Base-by-base conservation (phyloP, 2,888 invertebrate genomes). In the Gymnoscelis rufifasciata region DNA sequence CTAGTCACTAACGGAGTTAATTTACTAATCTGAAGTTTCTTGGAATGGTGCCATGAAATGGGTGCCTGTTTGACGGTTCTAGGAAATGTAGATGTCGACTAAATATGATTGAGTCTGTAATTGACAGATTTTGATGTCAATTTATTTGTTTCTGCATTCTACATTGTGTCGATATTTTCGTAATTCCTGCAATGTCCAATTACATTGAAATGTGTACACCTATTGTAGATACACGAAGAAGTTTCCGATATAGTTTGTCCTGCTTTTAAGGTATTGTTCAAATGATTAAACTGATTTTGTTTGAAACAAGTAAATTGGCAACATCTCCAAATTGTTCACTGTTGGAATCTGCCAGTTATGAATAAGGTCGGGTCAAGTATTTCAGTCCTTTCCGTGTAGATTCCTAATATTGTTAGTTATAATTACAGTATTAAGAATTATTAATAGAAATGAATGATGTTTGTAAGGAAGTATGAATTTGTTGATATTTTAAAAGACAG, bases 401-500 rank as follows among this genome's bases (percentile, higher is more conserved):
- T 56, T 55, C 53, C 51, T 49, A 54, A 52, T 47, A 56, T 52
- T 29, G 35, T 39, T 57, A 61, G 52, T 52, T 48, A 40, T 60
- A 57, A 52, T 58, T 44, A 54, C 58, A 62, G 60, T 63, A 63
- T 62, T 63, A 62, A 57, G 55, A 15, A 50, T 45, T 51, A 59
- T 54, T 54, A 43, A 56, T 48, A 47, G 43, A 33, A 38, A 43
- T 54, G 37, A 39, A 48, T 35, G 51, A 52, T 43, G 15, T 43
- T 31, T 14, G 29, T 36, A 54, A 52, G 47, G 53, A 53, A 52
- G 28, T 43, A 42, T 48, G 48, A 47, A 51, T 54, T 51, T 52
- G 47, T 54, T 55, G 52, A 60, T 47, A 57, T 62, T 59, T 64
- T 64, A 73, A 74, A 78, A 78, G 73, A 73, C 72, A 78, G 64